Evolutionary conservation across 1,140 invertebrate genomes (phyloP).

Genomic region (Odontomachus brunneus): DNA sequence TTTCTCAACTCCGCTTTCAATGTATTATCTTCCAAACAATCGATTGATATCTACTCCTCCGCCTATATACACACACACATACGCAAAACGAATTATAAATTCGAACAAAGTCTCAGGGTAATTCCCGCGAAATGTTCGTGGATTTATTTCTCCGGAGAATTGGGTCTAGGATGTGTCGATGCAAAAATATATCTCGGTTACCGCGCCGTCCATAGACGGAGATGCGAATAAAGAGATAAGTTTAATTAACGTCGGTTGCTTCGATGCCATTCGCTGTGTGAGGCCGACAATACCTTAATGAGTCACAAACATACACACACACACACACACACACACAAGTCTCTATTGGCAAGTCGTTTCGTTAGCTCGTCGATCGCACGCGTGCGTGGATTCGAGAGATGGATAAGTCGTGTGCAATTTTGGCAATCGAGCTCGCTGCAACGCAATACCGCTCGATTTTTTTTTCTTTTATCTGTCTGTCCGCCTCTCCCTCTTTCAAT

Average conservation of each 20-base stretch:
- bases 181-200: background rate
- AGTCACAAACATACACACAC: no score
- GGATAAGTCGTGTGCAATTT: slow-evolving; percentile 11
- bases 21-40: no score
- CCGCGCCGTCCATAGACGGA: background rate
- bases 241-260: slow-evolving; percentile 56
- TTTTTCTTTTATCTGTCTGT: background rate
- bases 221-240: slow-evolving; percentile 48
- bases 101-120: background rate
- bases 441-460: background rate
- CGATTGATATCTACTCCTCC: no score
- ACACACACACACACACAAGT: no score
- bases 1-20: no score
- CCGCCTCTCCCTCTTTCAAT: background rate
- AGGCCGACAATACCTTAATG: background rate
- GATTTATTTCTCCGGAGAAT: background rate
- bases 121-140: background rate
- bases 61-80: no score
- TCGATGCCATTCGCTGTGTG: background rate
- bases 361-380: slow-evolving; percentile 8
- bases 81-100: background rate
- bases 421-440: background rate
- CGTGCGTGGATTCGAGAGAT: background rate
- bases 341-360: background rate
- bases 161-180: slow-evolving; percentile 1